Conservation (phyloP, 30 jellyfish, hydroid and myxozoan genomes). For the Calvadosia cruxmelitensis region DNA sequence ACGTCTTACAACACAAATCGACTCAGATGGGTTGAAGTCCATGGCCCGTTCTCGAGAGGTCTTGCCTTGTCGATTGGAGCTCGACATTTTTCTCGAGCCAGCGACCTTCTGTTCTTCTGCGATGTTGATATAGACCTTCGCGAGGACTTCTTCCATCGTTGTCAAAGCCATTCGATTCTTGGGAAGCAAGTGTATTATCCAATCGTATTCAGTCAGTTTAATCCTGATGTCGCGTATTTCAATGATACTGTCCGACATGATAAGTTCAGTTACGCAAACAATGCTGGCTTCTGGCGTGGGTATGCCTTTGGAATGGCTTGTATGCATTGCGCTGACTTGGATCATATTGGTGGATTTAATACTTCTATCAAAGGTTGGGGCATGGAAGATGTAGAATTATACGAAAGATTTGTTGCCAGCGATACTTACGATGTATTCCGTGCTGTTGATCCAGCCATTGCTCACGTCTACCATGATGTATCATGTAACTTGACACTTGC, state of each 20-base stretch:
- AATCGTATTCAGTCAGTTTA: constrained; percentile 82
- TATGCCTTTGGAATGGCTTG: constrained; percentile 96
- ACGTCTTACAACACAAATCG: constrained; percentile 44
- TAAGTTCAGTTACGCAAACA: constrained; percentile 47
- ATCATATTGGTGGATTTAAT: constrained; percentile 85
- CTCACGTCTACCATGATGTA: constrained; percentile 86
- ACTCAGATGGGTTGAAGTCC: constrained; percentile 69
- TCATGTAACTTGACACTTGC: constrained; percentile 65
- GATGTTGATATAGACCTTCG: constrained; percentile 86
- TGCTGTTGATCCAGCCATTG: constrained; percentile 92
- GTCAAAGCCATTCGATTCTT: constrained; percentile 58
- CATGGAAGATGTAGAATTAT: constrained; percentile 89
- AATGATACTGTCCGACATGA: constrained; percentile 40
- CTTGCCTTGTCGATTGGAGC: constrained; percentile 97
- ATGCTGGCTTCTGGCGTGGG: constrained; percentile 93
- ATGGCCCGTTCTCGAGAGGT: constrained; percentile 85
- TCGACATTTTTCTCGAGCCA: constrained; percentile 57
- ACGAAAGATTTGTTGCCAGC: constrained; percentile 59
- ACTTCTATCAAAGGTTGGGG: constrained; percentile 99
- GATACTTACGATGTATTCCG: constrained; percentile 59
- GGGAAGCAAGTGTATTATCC: constrained; percentile 90
- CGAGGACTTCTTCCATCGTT: constrained; percentile 56
- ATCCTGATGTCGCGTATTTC: constrained; percentile 59
- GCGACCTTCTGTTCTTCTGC: constrained; percentile 72
- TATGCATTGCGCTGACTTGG: constrained; percentile 67